Conservation (phyloP, 2,797 vertebrate species). For the Miichthys miiuy region DNA sequence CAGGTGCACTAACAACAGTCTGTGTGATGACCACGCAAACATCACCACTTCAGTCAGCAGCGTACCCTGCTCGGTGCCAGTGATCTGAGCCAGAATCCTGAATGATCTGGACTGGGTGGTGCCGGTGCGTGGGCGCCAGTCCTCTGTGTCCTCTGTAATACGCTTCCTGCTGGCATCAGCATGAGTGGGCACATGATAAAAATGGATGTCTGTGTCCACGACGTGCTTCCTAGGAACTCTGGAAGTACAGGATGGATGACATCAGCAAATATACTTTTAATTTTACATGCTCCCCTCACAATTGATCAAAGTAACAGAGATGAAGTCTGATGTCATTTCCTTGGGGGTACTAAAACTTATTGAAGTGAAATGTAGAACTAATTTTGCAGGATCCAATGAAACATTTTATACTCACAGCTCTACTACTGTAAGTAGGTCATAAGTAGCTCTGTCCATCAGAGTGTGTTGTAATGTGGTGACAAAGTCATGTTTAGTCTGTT, state of each 20-base stretch:
- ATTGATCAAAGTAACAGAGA: slow-evolving; percentile 12
- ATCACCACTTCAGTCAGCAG: background rate
- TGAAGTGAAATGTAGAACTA: slow-evolving; percentile 2
- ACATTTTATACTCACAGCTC: background rate
- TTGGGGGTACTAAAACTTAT: background rate
- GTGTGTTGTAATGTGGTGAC: background rate
- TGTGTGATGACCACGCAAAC: background rate
- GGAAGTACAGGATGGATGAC: slow-evolving; percentile 27
- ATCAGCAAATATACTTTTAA: slow-evolving; percentile 34
- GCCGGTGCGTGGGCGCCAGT: slow-evolving; percentile 94
- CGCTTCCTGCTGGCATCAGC: slow-evolving; percentile 96
- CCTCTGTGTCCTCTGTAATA: slow-evolving; percentile 95
- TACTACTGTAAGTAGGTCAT: background rate
- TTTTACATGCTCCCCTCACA: background rate
- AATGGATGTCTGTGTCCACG: slow-evolving; percentile 93
- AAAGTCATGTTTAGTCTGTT: slow-evolving; percentile 32
- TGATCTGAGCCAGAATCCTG: slow-evolving; percentile 97
- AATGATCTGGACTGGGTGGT: slow-evolving; percentile 99
- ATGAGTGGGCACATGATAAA: slow-evolving; percentile 93
- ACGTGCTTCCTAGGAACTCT: slow-evolving; percentile 92
- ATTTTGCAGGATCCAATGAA: slow-evolving; percentile 11
- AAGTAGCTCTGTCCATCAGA: background rate
- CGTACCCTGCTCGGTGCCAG: slow-evolving; percentile 91
- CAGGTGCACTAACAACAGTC: background rate
- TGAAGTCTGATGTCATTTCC: slow-evolving; percentile 3